phyloP scores from a whole-genome alignment of 2,888 invertebrate genomes.

The Ophion costatus region DNA sequence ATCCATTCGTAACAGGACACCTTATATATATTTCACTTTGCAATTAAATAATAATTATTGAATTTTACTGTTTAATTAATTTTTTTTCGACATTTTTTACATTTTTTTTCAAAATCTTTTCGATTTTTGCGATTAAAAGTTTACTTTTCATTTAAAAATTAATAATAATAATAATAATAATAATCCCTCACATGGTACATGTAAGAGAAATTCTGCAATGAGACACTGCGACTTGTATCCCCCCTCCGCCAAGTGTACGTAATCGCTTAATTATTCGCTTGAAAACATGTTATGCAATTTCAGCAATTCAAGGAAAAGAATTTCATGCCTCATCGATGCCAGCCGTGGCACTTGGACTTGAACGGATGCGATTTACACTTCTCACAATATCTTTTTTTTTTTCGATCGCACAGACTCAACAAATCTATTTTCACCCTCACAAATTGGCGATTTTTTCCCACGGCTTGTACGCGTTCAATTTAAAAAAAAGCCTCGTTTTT shows the following conservation, averaged over 20 bases:
- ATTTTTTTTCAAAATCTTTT: no score
- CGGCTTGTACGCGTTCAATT: background rate
- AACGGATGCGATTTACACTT: slow-evolving; percentile 9
- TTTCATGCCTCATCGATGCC: slow-evolving; percentile 8
- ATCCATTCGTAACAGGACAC: no score
- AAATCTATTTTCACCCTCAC: background rate
- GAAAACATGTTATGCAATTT: slow-evolving; percentile 30
- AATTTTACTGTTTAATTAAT: no score
- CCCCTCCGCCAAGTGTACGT: background rate
- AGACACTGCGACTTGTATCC: background rate
- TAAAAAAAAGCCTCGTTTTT: no score
- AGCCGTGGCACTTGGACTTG: background rate
- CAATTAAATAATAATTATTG: no score
- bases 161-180: background rate
- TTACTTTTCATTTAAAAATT: no score
- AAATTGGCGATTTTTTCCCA: background rate
- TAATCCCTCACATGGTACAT: background rate
- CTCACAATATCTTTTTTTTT: background rate
- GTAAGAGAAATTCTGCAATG: background rate
- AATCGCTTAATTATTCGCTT: background rate
- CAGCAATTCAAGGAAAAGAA: slow-evolving; percentile 10
- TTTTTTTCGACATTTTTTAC: no score
- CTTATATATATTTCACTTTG: no score
- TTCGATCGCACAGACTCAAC: background rate
- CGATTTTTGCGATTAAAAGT: no score